Evolutionary conservation across 2,113 vertebrate genomes (phyloP).

Genomic region (Benitochromis conjunctus): DNA sequence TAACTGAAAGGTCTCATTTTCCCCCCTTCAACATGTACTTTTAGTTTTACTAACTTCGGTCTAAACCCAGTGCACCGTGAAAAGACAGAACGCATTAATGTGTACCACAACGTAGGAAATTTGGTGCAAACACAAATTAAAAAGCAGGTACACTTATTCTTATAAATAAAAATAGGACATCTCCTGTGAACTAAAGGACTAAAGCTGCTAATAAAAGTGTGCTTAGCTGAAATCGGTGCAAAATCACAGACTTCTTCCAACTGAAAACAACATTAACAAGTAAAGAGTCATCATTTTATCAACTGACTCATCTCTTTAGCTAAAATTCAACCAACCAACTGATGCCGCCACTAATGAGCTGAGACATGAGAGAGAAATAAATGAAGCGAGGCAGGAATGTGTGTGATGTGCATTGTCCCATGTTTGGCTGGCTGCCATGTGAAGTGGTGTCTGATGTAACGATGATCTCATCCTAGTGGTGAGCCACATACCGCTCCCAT

Average conservation of each 20-base stretch:
- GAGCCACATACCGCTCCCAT: conserved; percentile 11
- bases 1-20: neutral
- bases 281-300: neutral
- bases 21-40: neutral
- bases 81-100: neutral
- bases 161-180: neutral
- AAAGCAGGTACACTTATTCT: neutral
- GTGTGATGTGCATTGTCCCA: neutral
- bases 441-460: conserved; percentile 43
- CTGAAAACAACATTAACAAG: neutral
- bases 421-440: conserved; percentile 15
- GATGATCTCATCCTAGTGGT: conserved; percentile 52
- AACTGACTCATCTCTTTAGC: neutral
- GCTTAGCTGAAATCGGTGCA: neutral
- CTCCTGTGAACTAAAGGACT: neutral
- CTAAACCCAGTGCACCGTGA: neutral
- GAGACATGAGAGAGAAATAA: neutral
- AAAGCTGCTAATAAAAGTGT: neutral
- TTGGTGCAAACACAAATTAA: neutral
- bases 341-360: neutral
- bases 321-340: neutral
- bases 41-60: neutral
- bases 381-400: neutral
- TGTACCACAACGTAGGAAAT: neutral
- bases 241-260: neutral